Evolutionary conservation across 2,888 invertebrate species (phyloP), one percentile per base, ranked within the genome.

Genomic region (Rhagonycha fulva): DNA sequence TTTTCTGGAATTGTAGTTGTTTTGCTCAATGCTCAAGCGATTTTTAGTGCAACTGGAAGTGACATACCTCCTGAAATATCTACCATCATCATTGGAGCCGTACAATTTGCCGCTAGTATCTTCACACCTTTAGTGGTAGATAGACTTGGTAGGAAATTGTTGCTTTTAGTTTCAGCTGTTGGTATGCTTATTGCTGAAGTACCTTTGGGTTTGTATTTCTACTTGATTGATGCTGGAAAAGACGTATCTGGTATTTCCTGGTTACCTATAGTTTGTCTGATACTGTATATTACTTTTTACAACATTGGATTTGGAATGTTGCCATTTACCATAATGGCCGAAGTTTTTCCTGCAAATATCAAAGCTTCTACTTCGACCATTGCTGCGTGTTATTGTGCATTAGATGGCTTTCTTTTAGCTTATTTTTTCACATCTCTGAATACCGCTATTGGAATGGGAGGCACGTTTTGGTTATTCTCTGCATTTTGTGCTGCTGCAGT

Each of bases 1-100:
- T 89, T 96, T 80, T 92, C 93, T 1, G 95, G 95, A 2, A 94
- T 95, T 84, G 95, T 95, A 87, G 93, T 94, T 0, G 93, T 96
- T 0, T 89, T 95, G 2, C 95, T 95, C 87, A 95, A 94, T 87
- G 92, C 94, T 82, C 92, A 93, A 80, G 89, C 88, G 47, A 94
- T 95, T 82, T 95, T 95, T 84, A 85, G 87, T 0, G 90, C 90
- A 2, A 92, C 95, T 1, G 91, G 93, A 19, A 90, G 92, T 0
- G 84, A 88, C 0, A 81, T 94, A 1, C 88, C 91, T 63, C 89
- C 93, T 0, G 89, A 91, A 1, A 83, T 91, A 24, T 92, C 93
- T 0, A 93, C 95, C 14, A 95, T 96, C 74, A 91, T 95, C 69
- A 91, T 96, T 71, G 91, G 94, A 10, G 84, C 89, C 26, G 94